phyloP scores from a whole-genome alignment of 1,140 invertebrate species.

The Pomacea maculata region DNA sequence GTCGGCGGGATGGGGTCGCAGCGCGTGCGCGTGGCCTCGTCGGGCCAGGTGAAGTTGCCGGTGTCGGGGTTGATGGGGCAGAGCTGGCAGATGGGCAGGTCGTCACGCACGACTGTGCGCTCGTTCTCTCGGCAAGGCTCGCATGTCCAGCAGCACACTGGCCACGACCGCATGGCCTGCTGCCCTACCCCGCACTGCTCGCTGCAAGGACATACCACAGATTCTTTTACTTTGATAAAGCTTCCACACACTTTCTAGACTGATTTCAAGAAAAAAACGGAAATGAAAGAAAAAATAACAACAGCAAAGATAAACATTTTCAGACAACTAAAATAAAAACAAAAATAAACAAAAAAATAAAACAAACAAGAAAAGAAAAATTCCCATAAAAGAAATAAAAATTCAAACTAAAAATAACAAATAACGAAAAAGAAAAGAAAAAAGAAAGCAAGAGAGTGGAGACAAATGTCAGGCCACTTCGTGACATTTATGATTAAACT shows the following conservation, averaged over 20 bases:
- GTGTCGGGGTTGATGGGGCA: constrained; percentile 27
- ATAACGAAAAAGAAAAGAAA: no score
- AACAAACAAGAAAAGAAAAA: no score
- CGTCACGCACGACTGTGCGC: constrained; percentile 26
- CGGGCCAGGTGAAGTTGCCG: constrained; percentile 45
- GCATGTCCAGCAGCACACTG: constrained; percentile 44
- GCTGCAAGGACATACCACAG: not conserved
- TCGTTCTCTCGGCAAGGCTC: constrained; percentile 38
- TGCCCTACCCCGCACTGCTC: constrained; percentile 9
- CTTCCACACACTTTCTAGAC: not conserved
- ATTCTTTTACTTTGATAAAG: not conserved
- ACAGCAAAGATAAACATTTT: no score
- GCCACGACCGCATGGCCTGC: constrained; percentile 10
- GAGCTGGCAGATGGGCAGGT: constrained; percentile 30
- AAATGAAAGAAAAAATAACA: no score
- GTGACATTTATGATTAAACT: not conserved
- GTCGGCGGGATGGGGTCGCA: constrained; percentile 63
- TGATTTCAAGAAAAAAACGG: no score
- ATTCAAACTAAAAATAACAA: no score
- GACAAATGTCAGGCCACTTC: not conserved
- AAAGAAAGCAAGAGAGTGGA: no score
- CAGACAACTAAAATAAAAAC: no score
- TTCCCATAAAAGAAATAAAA: no score
- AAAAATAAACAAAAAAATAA: no score
- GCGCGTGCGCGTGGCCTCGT: constrained; percentile 66